Evolutionary conservation across 2,113 vertebrate genomes (phyloP), one percentile per base, ranked within the genome.

Genomic region (Dendrocopos noguchii): DNA sequence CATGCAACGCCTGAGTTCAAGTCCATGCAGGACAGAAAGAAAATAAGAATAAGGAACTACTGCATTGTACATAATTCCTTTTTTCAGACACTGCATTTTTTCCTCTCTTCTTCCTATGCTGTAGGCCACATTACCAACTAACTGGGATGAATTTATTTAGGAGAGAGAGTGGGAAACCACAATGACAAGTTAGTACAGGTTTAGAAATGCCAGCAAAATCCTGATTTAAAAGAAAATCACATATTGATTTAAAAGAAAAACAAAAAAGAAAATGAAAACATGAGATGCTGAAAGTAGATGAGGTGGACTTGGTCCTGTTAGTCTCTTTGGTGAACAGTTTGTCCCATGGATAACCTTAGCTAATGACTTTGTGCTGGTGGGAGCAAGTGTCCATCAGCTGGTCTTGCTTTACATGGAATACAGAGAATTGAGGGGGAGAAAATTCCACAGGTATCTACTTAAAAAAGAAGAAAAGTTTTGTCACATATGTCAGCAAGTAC

Each of bases 1-100:
- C 29, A 46, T 13, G 57, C 65, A 86, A 80, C 71, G 94, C 66
- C 83, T 86, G 95, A 88, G 74, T 93, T 73, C 92, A 90, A 91
- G 78, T 56, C 81, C 71, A 88, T 75, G 50, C 53, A 94, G 66
- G 55, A 84, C 44, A 92, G 73, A 95, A 96, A 87, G 42, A 28
- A 88, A 91, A 94, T 44, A 47, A 94, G 64, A 91, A 80, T 73
- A 70, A 55, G 27, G 44, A 12, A 33, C 31, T 17, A 46, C 52
- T 65, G 0, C 56, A 77, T 5, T 1, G 85, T 59, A 57, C n/a
- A 34, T 39, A 79, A 81, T 56, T 70, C 27, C 47, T 87, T 34
- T 93, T 89, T 53, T 61, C 78, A 96, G 57, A 72, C 44, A 83
- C 34, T 12, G 74, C 39, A 34, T 87, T 88, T 84, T 95, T 94